Conservation (phyloP, 2,888 invertebrate genomes). For the Melieria omissa region DNA sequence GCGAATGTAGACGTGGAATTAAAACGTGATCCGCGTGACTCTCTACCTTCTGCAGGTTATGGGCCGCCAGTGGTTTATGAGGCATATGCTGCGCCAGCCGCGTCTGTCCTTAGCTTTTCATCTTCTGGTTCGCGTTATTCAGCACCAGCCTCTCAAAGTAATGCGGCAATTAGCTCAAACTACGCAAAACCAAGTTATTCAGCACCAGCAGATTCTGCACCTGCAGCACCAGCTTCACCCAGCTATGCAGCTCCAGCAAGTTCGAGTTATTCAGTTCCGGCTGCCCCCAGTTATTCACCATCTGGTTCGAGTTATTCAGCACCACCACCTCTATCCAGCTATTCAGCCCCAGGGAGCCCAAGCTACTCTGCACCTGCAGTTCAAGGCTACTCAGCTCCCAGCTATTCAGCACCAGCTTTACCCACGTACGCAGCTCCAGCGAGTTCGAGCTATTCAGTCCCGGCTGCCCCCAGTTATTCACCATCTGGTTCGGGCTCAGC, state of each 20-base stretch:
- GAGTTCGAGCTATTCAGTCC: neutral
- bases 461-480: slow-evolving; percentile 14
- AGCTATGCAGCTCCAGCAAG: slow-evolving; percentile 45
- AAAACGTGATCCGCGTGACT: slow-evolving; percentile 20
- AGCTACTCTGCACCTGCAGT: slow-evolving; percentile 24
- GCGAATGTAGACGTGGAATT: neutral
- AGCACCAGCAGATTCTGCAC: slow-evolving; percentile 38
- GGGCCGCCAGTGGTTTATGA: slow-evolving; percentile 13
- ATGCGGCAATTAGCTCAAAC: neutral
- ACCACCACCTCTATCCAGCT: neutral
- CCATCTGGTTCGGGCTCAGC: neutral
- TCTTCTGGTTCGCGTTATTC: no score
- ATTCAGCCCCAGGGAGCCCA: neutral
- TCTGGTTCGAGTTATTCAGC: slow-evolving; percentile 16
- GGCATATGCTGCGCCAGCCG: slow-evolving; percentile 11
- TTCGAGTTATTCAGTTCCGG: slow-evolving; percentile 28
- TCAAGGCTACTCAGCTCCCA: slow-evolving; percentile 10
- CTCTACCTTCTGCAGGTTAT: neutral
- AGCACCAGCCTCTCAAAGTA: no score
- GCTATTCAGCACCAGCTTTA: slow-evolving; percentile 48
- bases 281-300: slow-evolving; percentile 13
- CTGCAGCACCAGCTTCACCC: slow-evolving; percentile 39
- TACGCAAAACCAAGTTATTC: neutral
- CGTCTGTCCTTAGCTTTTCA: no score
- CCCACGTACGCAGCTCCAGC: slow-evolving; percentile 24